A percentile compares a stretch with the other conserved stretches of the same genome.
These are phyloP conservation scores for Tupaia tana DNA, from an alignment of 2,113 vertebrate species.

Conservation along the genomic window DNA sequence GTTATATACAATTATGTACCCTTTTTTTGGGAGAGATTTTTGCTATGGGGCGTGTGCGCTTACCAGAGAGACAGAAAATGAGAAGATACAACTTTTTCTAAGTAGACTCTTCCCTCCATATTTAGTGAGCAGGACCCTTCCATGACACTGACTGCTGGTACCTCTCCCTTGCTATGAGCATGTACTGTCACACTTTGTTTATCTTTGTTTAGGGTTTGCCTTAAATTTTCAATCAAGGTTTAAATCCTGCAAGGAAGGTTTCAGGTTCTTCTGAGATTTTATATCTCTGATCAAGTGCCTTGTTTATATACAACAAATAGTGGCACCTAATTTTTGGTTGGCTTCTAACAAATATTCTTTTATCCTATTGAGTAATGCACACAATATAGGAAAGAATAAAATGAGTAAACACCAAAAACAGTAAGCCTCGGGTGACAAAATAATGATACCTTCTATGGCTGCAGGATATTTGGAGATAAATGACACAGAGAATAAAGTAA, in stretches of 20 bases:
- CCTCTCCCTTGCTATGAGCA: not conserved
- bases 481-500: not conserved
- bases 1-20: no score
- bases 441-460: not conserved
- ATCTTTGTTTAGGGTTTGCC: not conserved
- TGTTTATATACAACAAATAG: not conserved
- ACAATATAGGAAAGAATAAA: not conserved
- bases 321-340: not conserved
- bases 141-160: not conserved
- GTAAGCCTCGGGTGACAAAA: not conserved
- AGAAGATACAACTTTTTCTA: not conserved
- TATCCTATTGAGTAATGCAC: not conserved
- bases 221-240: not conserved
- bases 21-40: no score
- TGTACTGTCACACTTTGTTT: not conserved
- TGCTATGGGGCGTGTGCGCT: no score
- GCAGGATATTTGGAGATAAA: not conserved
- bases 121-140: not conserved
- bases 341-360: not conserved
- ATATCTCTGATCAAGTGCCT: not conserved
- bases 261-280: not conserved
- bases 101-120: not conserved
- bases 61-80: no score
- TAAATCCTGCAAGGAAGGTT: not conserved
- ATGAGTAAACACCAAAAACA: not conserved